Base-by-base conservation (phyloP, 2,888 invertebrate species). In the Phengaris arion region DNA sequence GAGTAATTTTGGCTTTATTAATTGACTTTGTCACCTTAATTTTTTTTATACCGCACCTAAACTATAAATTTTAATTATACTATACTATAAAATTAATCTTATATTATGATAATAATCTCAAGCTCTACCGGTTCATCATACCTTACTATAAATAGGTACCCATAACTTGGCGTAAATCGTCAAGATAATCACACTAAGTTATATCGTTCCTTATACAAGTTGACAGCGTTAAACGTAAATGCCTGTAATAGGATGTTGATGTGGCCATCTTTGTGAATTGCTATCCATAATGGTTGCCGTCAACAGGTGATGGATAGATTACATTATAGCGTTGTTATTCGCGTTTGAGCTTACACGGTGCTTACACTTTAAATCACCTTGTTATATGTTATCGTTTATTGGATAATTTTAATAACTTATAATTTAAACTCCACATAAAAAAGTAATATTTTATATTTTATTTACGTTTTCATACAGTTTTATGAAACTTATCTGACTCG, bases 191-290 rank as follows among this genome's bases (percentile, higher is more conserved):
- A 51, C 52, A 52, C 55, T 59, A 48, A 75, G 69, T 70, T 22
- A 59, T 70, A 35, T 45, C 75, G 57, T 68, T 74, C 46, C 45
- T 12, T 35, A 52, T 12, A 75, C 51, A 75, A 74, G 59, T 70
- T 77, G 76, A 78, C 77, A 68, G 76, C 68, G 77, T 68, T 78
- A 73, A 48, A 75, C 69, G 74, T 59, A 74, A 76, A 78, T 77
- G 75, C 75, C 15, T 46, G 68, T 78, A 79, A 80, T 78, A 70
- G 76, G 74, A 35, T 77, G 64, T 76, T 77, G 78, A 78, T 79
- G 77, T 77, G 75, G 76, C 77, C 76, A 77, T 80, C 77, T 57
- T 68, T 75, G 75, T 70, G 78, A 80, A 80, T 80, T 77, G 74
- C 77, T 74, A 35, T 74, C 76, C 68, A 51, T 75, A 77, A 75